phyloP scores from a whole-genome alignment of 1,140 invertebrate genomes.

The Halyomorpha halys region DNA sequence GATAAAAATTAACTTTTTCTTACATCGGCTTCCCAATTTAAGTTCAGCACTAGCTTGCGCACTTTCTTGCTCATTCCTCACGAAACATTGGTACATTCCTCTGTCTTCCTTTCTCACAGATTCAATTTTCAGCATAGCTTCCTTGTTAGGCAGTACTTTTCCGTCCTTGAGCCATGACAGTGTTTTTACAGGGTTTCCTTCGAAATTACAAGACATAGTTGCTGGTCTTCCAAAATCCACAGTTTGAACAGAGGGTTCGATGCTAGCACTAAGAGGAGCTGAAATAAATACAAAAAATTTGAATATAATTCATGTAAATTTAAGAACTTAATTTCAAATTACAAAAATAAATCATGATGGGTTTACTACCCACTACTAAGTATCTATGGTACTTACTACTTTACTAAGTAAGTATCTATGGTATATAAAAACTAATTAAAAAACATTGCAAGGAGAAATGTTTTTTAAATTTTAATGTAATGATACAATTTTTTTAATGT shows the following conservation, averaged over 20 bases:
- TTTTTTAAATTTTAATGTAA: no score
- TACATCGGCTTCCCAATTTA: slow-evolving; percentile 81
- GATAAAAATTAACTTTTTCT: slow-evolving; percentile 35
- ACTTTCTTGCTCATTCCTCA: slow-evolving; percentile 85
- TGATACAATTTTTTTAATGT: no score
- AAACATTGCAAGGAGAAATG: no score
- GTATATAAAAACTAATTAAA: no score
- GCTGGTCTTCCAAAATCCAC: slow-evolving; percentile 86
- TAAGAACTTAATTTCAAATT: no score
- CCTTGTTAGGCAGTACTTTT: slow-evolving; percentile 61
- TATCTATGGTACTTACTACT: no score
- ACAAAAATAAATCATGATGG: no score
- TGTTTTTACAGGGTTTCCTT: slow-evolving; percentile 79
- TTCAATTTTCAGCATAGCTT: slow-evolving; percentile 66
- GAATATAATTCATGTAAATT: no score
- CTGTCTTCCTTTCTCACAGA: slow-evolving; percentile 88
- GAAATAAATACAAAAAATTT: slow-evolving; percentile 31
- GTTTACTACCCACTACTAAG: no score
- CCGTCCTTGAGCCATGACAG: slow-evolving; percentile 90
- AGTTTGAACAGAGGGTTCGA: slow-evolving; percentile 81
- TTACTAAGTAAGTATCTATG: no score
- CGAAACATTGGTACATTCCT: slow-evolving; percentile 96
- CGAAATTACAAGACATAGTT: slow-evolving; percentile 77
- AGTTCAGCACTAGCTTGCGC: slow-evolving; percentile 85
- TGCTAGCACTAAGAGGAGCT: slow-evolving; percentile 74